Base-by-base conservation (phyloP, 2,888 invertebrate species). In the Machimus atricapillus region DNA sequence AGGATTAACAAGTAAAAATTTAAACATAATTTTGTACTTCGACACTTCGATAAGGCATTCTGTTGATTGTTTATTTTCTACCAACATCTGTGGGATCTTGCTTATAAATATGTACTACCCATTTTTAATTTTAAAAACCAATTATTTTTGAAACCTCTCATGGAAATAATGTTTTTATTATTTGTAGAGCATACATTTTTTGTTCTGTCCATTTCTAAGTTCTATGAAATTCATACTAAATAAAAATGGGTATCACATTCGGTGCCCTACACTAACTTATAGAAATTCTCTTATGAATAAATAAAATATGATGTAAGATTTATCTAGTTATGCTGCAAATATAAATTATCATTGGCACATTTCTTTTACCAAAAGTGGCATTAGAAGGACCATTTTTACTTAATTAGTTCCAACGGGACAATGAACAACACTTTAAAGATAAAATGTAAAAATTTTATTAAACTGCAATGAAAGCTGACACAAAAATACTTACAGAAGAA, bases 401-500 rank as follows among this genome's bases (percentile, higher is more conserved):
- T 16, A 52, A 0, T 52, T 16, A 52, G 5, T 52, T n/a, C 76
- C 34, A 76, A 37, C 27, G 76, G 23, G 37, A 37, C 14, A 81
- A 31, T 82, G 27, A 82, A 82, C 82, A 82, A 82, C 34, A 82
- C 56, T 82, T 82, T 82, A 82, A 82, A 82, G 82, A 82, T 82
- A 82, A 82, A 82, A 82, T 82, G 82, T 82, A 82, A 82, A 82
- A 82, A 82, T 34, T 82, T 82, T 82, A 82, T 82, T 82, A 66
- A 66, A 82, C 58, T 34, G 40, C 58, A 82, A 82, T 82, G 37
- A 82, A 82, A 82, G 82, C 82, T 82, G 58, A 82, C 82, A 82
- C 40, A 81, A 43, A 34, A 58, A 82, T 82, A 82, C 56, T 82
- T 82, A 82, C 82, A 82, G 58, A 82, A 82, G 82, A 37, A 66